Evolutionary conservation across 1,140 invertebrate species (phyloP).

Genomic region (Cataglyphis hispanica): DNA sequence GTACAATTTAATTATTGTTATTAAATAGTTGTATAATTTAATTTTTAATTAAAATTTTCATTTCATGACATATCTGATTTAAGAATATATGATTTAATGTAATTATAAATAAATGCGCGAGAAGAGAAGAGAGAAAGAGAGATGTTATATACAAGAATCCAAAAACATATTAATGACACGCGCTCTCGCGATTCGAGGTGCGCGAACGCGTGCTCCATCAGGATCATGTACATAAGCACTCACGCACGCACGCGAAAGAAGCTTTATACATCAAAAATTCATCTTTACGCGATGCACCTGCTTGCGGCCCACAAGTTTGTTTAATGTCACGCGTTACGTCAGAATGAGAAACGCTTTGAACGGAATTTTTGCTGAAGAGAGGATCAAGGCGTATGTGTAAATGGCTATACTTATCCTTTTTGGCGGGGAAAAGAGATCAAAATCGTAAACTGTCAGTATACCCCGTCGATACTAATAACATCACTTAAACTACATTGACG

Average conservation of each 20-base stretch:
- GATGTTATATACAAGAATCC: not conserved
- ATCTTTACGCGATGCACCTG: constrained; percentile 72
- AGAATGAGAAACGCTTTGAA: constrained; percentile 44
- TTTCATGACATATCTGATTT: not conserved
- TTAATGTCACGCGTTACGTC: constrained; percentile 75
- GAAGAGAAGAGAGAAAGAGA: not conserved
- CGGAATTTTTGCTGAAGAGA: constrained; percentile 26
- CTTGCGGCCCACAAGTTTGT: constrained; percentile 64
- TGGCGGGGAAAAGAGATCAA: not conserved
- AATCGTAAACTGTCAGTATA: not conserved
- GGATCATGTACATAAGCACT: constrained; percentile 48
- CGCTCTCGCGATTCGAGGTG: constrained; percentile 30
- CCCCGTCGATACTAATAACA: not conserved
- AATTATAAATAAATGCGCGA: no score
- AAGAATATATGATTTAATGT: not conserved
- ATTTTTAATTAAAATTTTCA: not conserved
- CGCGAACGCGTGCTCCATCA: constrained; percentile 66
- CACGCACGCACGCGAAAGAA: constrained; percentile 65
- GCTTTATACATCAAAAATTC: constrained; percentile 72
- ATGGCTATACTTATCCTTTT: not conserved
- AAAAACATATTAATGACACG: not conserved
- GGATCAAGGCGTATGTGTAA: constrained; percentile 8
- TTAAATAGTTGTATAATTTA: not conserved
- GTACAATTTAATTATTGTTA: no score
- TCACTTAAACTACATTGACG: not conserved